phyloP scores from a whole-genome alignment of 1,140 invertebrate species.

The Zaprionus capensis region DNA sequence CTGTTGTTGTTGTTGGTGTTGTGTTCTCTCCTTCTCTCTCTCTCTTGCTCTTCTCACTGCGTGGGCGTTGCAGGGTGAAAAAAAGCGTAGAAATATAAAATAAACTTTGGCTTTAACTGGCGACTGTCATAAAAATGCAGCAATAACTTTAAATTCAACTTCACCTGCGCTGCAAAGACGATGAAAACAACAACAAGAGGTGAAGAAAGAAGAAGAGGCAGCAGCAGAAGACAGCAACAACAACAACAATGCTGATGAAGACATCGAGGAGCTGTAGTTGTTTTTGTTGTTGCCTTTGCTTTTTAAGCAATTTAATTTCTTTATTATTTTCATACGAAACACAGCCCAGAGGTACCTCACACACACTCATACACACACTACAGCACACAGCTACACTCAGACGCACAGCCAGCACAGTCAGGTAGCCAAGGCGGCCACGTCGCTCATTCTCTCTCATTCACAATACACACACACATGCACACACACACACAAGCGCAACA shows the following conservation, averaged over 20 bases:
- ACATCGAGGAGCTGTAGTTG: constrained; percentile 13
- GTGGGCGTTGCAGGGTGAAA: constrained; percentile 23
- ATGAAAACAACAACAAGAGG: background rate
- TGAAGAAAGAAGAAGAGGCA: constrained; percentile 8
- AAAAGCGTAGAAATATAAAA: background rate
- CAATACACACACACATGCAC: constrained; percentile 46
- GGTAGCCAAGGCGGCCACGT: constrained; percentile 53
- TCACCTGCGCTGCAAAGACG: constrained; percentile 54
- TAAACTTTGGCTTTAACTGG: constrained; percentile 14
- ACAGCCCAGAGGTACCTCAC: constrained; percentile 38
- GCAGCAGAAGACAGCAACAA: background rate
- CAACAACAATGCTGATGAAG: constrained; percentile 15
- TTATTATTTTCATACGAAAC: constrained; percentile 79
- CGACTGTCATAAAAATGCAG: constrained; percentile 53
- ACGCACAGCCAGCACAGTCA: constrained; percentile 12
- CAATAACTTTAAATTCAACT: constrained; percentile 56
- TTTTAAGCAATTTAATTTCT: constrained; percentile 74
- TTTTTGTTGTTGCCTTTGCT: background rate
- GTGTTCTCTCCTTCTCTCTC: background rate
- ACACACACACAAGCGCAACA: background rate
- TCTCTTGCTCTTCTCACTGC: background rate
- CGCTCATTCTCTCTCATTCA: constrained; percentile 48
- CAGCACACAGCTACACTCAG: constrained; percentile 1
- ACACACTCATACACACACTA: constrained; percentile 34
- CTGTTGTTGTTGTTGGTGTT: background rate